Base-by-base conservation (phyloP, 2,113 vertebrate species). In the Muscicapa adusta region DNA sequence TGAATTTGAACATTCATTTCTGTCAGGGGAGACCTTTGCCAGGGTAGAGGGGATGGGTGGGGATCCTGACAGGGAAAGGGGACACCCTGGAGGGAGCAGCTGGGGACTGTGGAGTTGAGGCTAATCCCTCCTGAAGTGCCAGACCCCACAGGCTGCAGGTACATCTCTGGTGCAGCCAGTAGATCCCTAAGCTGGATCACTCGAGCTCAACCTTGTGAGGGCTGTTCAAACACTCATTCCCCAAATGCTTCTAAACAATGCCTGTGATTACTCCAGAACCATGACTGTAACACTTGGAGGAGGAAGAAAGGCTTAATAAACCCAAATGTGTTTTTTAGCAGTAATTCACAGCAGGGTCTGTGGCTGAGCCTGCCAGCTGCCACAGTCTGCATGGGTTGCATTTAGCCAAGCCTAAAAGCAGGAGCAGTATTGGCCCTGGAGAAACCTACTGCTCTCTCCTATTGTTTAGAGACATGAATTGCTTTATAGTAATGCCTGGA, bases 241-340 rank as follows among this genome's bases (percentile, higher is more conserved):
- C 45, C 40, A 61, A 18, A 14, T 58, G 12, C 71, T 87, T 80
- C 88, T 63, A 7, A 85, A 78, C 33, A 42, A 40, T 36, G 42
- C 19, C 65, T 81, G 38, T 47, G 67, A 85, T 81, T 94, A 62
- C 65, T 91, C 61, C 81, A 92, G 68, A 93, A 89, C 84, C 85
- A 42, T 13, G 18, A 45, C 68, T 85, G 0, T 91, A 66, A 67
- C 62, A 79, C 75, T 95, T 96, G 92, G 74, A 89, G 79, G 73
- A 86, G 81, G 65, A 88, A 83, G 85, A 92, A 93, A 65, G 73
- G 50, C 85, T 91, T 90, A 68, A 75, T 95, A 86, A 92, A 92
- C 75, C 80, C 82, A 66, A 96, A 89, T 82, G 93, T 78, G 89
- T 93, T 94, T 86, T 85, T 92, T 96, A 92, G 57, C 62, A 81